Evolutionary conservation across 2,888 invertebrate species (phyloP).

Genomic region (Hemicrepidius hirtus): DNA sequence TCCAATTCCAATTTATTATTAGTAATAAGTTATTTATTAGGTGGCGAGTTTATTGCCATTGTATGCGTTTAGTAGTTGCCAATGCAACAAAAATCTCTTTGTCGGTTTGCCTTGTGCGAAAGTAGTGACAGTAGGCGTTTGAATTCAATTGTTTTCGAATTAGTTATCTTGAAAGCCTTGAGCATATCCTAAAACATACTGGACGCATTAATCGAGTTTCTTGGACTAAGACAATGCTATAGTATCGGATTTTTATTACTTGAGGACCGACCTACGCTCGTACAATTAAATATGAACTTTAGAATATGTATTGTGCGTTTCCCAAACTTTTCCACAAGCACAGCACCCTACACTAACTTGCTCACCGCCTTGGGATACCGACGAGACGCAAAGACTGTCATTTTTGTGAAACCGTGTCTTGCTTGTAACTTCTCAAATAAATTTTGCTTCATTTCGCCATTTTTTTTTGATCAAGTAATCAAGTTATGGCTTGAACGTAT

Average conservation of each 20-base stretch:
- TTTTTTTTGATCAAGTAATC: too few species aligned
- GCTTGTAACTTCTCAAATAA: too few species aligned
- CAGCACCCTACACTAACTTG: too few species aligned
- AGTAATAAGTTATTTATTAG: constrained; percentile 8
- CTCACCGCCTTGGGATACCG: too few species aligned
- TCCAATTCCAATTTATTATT: constrained; percentile 10
- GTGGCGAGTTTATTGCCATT: constrained; percentile 14
- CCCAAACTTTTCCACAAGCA: too few species aligned
- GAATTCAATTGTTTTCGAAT: constrained; percentile 17
- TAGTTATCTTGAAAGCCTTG: constrained; percentile 25
- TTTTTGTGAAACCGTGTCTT: too few species aligned
- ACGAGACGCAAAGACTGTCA: too few species aligned
- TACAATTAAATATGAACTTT: too few species aligned
- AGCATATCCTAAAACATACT: constrained; percentile 19
- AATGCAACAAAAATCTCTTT: not conserved
- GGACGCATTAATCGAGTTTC: constrained; percentile 11
- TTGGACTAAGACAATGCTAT: not conserved
- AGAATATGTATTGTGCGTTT: too few species aligned
- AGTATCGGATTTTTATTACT: not conserved
- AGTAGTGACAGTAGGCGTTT: constrained; percentile 10
- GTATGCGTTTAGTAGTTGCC: not conserved
- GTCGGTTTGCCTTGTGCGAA: constrained; percentile 12
- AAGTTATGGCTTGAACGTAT: not conserved
- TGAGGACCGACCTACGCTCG: not conserved
- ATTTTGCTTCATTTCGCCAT: too few species aligned